Percentiles rank a stretch among this genome's conserved stretches.
These are phyloP conservation scores for Symphodus melops DNA, from an alignment of 2,113 vertebrate genomes.

Conservation along the genomic window DNA sequence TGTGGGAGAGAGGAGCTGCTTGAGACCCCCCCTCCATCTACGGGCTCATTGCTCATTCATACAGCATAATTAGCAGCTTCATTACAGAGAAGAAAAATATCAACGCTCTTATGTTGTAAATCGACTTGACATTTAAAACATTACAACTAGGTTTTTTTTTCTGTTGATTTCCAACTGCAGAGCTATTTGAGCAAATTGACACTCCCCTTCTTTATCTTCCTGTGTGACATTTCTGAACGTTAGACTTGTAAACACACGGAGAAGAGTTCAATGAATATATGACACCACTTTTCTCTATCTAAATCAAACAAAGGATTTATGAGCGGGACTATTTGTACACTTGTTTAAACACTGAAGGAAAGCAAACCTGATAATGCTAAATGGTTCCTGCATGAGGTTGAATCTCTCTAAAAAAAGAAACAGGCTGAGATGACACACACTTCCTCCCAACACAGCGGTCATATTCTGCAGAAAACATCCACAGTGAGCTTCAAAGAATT, in stretches of 20 bases:
- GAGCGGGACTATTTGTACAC: not conserved
- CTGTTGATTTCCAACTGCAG: not conserved
- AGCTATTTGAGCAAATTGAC: not conserved
- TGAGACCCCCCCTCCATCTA: not conserved
- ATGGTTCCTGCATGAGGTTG: slow-evolving; percentile 30
- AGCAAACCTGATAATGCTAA: not conserved
- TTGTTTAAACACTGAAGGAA: not conserved
- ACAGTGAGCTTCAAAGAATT: slow-evolving; percentile 9
- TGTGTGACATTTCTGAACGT: not conserved
- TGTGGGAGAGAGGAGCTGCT: not conserved
- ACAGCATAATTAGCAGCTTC: not conserved
- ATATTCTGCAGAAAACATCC: slow-evolving; percentile 16
- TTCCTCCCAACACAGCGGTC: not conserved
- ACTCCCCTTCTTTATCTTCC: not conserved
- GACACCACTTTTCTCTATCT: not conserved
- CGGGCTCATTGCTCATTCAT: not conserved
- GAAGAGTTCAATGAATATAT: not conserved
- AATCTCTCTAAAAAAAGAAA: slow-evolving; percentile 4
- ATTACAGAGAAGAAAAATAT: not conserved
- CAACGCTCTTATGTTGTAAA: not conserved
- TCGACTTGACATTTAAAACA: too few species aligned
- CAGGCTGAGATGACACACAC: not conserved
- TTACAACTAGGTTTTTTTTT: not conserved
- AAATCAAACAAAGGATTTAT: not conserved
- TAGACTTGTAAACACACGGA: not conserved